Base-by-base conservation (phyloP, 2,113 vertebrate genomes). In the Melanerpes aurifrons region DNA sequence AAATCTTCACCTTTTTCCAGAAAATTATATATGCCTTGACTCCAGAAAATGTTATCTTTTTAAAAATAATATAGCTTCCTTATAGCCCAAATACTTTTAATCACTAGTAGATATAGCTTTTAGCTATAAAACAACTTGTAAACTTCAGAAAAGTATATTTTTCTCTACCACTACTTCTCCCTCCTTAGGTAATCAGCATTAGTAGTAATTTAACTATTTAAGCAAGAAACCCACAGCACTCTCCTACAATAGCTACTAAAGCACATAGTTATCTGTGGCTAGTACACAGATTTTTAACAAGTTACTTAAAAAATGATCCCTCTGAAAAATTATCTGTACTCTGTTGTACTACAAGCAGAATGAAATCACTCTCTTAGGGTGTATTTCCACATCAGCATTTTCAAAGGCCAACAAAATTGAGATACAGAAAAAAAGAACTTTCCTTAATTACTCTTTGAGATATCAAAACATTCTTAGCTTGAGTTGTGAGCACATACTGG, bases 391-490 rank as follows among this genome's bases (percentile, higher is more conserved):
- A n/a, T 32, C 57, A 74, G 13, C 17, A 22, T 94, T 91, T 91
- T 86, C 61, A 93, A 93, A 91, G 48, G 62, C 17, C 31, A 61
- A 61, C 70, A 74, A 86, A 91, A 96, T 61, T 3, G 24, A 78
- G 54, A 82, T 4, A 24, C 35, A 76, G 10, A n/a, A 71, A 81
- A 95, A 84, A 82, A 15, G 28, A 69, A 54, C 3, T 57, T 85
- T 89, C 69, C 59, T 74, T 73, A 92, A 95, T 90, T 82, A 76
- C 16, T 70, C 71, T 80, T 89, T 87, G n/a, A 87, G 67, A 76
- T 89, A 94, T 82, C 87, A 91, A 92, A 95, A 94, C 54, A 66
- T 45, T 73, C 75, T 95, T 90, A 48, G 25, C 32, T 87, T 64
- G 68, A 71, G 21, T 71, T 94, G 45, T 72, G 18, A 86, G 54